A percentile compares a stretch with the other conserved stretches of the same genome.
phyloP scores from a whole-genome alignment of 2,888 invertebrate genomes.

The Cactoblastis cactorum region DNA sequence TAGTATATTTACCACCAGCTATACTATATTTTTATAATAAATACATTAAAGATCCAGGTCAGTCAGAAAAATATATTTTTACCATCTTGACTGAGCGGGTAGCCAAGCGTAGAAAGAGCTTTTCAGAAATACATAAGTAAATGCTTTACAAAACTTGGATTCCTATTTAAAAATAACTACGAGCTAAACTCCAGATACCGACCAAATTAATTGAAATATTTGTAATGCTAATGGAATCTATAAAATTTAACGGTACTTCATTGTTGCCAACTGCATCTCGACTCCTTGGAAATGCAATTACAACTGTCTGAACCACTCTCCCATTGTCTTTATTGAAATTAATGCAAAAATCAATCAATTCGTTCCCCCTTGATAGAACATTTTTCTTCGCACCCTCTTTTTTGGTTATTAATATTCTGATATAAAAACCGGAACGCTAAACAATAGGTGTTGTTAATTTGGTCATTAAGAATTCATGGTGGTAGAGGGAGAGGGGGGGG shows the following conservation, averaged over 20 bases:
- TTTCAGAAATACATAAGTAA: too few relatives aligned
- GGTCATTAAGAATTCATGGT: constrained; percentile 72
- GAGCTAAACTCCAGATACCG: neutral
- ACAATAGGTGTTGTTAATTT: constrained; percentile 79
- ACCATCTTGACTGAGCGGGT: too few relatives aligned
- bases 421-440: constrained; percentile 65
- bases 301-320: constrained; percentile 58
- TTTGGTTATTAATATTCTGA: constrained; percentile 72
- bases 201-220: constrained; percentile 21
- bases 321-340: constrained; percentile 76
- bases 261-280: constrained; percentile 22
- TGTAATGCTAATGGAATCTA: constrained; percentile 11
- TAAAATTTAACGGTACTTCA: constrained; percentile 21
- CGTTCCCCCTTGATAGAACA: constrained; percentile 27
- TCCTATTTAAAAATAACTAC: neutral
- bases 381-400: constrained; percentile 41
- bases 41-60: too few relatives aligned
- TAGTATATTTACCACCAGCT: too few relatives aligned
- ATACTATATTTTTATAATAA: neutral
- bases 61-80: too few relatives aligned
- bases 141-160: too few relatives aligned
- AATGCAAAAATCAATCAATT: constrained; percentile 76
- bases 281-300: constrained; percentile 47
- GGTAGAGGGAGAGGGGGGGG: constrained; percentile 54
- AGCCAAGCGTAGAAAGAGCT: too few relatives aligned